These are phyloP conservation scores for Gallirallus australis DNA, from an alignment of 2,797 vertebrate genomes.

Conservation along the genomic window DNA sequence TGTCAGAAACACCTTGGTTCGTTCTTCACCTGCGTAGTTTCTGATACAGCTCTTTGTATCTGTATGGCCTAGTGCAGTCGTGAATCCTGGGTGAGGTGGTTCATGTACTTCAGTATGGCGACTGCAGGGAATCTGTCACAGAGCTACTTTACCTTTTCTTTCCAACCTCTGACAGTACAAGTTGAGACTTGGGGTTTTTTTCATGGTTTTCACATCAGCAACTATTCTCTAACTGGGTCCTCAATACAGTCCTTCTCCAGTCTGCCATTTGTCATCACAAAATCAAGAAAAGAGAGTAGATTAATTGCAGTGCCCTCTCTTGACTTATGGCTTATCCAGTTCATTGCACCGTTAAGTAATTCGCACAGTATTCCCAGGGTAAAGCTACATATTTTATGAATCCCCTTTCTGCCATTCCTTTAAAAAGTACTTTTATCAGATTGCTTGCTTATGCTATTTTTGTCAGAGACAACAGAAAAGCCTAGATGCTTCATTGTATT, in stretches of 20 bases:
- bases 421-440: neutral
- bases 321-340: conserved; percentile 6
- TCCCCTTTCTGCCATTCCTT: neutral
- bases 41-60: neutral
- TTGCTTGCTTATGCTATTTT: neutral
- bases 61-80: accelerated
- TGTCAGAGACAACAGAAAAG: neutral
- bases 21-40: neutral
- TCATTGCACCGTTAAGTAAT: neutral
- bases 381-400: neutral
- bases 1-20: neutral
- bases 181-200: neutral
- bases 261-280: neutral
- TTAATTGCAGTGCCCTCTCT: neutral
- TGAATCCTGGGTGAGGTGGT: neutral
- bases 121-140: accelerated
- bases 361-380: neutral
- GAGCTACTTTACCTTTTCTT: neutral
- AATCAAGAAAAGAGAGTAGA: neutral
- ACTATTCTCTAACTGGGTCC: neutral
- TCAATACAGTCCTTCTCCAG: neutral
- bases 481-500: neutral
- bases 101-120: neutral
- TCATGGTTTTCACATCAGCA: neutral
- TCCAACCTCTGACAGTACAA: neutral